A percentile compares a stretch with the other conserved stretches of the same genome.
Evolutionary conservation across 2,888 invertebrate species (phyloP).

Genomic region (Leptopilina myrica): DNA sequence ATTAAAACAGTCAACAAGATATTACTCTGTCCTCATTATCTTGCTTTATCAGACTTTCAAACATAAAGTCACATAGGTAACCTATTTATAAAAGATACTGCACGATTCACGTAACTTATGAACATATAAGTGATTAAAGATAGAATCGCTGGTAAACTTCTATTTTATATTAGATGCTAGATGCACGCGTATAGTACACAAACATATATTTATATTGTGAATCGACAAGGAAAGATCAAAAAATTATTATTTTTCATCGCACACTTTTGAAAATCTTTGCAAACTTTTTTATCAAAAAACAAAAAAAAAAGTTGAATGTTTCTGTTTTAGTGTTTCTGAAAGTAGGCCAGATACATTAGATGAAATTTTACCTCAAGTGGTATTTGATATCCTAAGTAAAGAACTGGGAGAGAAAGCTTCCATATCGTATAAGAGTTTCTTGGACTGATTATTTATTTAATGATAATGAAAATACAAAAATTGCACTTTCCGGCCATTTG

Average conservation of each 20-base stretch:
- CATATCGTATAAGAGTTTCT: conserved; percentile 8
- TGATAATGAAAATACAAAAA: neutral
- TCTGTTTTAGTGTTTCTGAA: conserved; percentile 27
- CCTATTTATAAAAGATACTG: conserved; percentile 26
- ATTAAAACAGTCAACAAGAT: conserved; percentile 24
- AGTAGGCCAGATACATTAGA: conserved; percentile 27
- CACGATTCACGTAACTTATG: conserved; percentile 20
- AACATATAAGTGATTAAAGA: conserved; percentile 25
- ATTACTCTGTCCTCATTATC: conserved; percentile 23
- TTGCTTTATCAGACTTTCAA: conserved; percentile 19
- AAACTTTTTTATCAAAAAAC: neutral
- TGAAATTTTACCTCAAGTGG: conserved; percentile 24
- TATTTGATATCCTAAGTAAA: conserved; percentile 30
- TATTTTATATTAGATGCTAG: neutral
- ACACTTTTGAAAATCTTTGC: conserved; percentile 1
- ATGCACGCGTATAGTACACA: too few relatives aligned
- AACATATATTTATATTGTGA: neutral
- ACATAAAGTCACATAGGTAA: conserved; percentile 28
- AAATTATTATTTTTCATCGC: neutral
- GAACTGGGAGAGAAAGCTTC: conserved; percentile 30
- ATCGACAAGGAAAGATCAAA: conserved; percentile 15
- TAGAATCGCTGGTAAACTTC: neutral
- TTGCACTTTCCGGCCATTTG: neutral
- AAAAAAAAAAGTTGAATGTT: neutral
- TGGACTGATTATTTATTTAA: conserved; percentile 29